Conservation (phyloP, 2,888 invertebrate species). For the Drosophila anomalipes region DNA sequence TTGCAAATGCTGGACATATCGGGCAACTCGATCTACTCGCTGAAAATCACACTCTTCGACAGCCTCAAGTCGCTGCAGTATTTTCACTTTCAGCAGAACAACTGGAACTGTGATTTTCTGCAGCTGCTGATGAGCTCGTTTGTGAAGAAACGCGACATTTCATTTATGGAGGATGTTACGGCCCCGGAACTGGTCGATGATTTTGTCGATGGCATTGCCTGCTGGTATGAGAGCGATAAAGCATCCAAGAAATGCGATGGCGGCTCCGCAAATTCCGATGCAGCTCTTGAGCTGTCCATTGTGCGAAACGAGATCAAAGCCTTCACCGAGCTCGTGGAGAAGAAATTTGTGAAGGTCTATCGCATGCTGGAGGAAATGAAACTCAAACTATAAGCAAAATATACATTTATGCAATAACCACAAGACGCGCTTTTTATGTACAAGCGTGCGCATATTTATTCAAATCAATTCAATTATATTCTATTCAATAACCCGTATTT, state of each 20-base stretch:
- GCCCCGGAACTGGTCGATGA: conserved; percentile 84
- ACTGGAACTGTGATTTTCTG: conserved; percentile 84
- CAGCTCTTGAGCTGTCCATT: conserved; percentile 82
- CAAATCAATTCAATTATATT: conserved; percentile 23
- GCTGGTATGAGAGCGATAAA: conserved; percentile 83
- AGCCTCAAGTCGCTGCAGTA: conserved; percentile 82
- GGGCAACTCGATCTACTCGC: conserved; percentile 77
- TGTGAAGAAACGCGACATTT: conserved; percentile 82
- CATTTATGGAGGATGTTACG: conserved; percentile 82
- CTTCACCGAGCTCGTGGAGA: conserved; percentile 82
- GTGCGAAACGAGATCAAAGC: conserved; percentile 83
- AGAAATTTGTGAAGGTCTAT: conserved; percentile 82
- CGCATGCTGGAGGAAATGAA: conserved; percentile 83
- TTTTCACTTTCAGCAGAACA: conserved; percentile 84
- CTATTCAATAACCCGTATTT: conserved; percentile 40
- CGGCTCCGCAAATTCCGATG: conserved; percentile 60
- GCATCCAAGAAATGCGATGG: conserved; percentile 77
- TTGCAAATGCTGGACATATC: conserved; percentile 82
- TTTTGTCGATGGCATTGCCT: conserved; percentile 83
- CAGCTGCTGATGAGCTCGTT: conserved; percentile 83
- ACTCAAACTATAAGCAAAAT: conserved; percentile 63
- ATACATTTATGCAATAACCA: conserved; percentile 14
- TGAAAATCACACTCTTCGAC: conserved; percentile 83
- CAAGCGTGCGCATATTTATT: conserved; percentile 30
- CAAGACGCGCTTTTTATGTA: conserved; percentile 28